A percentile compares a stretch with the other conserved stretches of the same genome.
Conservation (phyloP, 2,888 invertebrate species). For the Acrocyrtus sp. region DNA sequence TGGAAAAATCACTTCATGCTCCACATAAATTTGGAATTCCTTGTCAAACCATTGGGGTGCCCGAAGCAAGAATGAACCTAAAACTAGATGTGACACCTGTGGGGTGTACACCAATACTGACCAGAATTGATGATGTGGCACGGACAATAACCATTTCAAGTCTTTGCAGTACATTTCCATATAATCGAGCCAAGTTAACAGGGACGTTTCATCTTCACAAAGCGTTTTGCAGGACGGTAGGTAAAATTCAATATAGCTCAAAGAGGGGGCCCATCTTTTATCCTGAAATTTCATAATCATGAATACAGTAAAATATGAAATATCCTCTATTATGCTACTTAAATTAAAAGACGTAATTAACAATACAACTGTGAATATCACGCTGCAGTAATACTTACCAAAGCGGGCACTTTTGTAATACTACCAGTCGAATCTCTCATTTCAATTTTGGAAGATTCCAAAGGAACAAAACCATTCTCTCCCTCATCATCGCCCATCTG, state of each 20-base stretch:
- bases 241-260: constrained; percentile 71
- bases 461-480: constrained; percentile 27
- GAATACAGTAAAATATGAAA: not conserved
- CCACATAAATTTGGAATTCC: constrained; percentile 66
- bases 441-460: constrained; percentile 54
- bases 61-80: constrained; percentile 80
- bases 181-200: constrained; percentile 76
- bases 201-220: constrained; percentile 70
- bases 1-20: constrained; percentile 68
- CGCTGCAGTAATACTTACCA: constrained; percentile 73
- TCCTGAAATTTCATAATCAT: constrained; percentile 67
- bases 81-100: constrained; percentile 71
- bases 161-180: constrained; percentile 74
- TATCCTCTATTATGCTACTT: not conserved
- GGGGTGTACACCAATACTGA: constrained; percentile 74
- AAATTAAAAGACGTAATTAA: not conserved
- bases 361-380: not conserved
- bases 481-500: not conserved
- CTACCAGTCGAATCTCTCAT: constrained; percentile 67
- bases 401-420: constrained; percentile 71
- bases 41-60: constrained; percentile 76
- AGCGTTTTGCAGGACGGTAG: constrained; percentile 68
- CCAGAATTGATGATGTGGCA: constrained; percentile 76
- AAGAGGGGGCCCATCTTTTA: constrained; percentile 71
- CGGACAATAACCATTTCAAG: constrained; percentile 75